Base-by-base conservation (phyloP, 2,797 vertebrate species). In the Melanotaenia trifasciata region DNA sequence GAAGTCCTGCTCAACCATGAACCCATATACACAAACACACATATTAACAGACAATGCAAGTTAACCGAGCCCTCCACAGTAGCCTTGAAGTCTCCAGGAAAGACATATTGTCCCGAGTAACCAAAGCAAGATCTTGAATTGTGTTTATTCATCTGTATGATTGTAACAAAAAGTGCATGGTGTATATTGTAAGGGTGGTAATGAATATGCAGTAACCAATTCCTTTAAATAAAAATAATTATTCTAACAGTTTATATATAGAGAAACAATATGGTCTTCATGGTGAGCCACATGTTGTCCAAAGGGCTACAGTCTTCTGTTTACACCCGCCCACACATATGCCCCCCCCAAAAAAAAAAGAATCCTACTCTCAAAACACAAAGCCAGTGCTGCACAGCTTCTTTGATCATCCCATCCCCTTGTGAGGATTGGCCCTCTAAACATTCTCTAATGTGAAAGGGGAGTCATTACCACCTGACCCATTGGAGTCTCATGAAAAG, bases 391-490 rank as follows among this genome's bases (percentile, higher is more conserved):
- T 0, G 10, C 56, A 0, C 50, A 43, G 43, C 64, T 26, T 68
- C 83, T 91, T 90, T 90, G 84, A 91, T 89, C 84, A 78, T 80
- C 62, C 51, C 18, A 14, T 62, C 67, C 72, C 65, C 87, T 87
- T 89, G 84, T 89, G 61, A 58, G 74, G 56, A 81, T 67, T 63
- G 67, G 84, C 72, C 82, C 64, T 35, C 77, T 80, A 79, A 88
- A 89, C 77, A 71, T 67, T 63, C 79, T 83, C 84, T 84, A 86
- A 90, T 86, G 83, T 80, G 81, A 84, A 75, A 73, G 83, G 72
- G 67, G 78, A 84, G 78, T 83, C 75, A 84, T 87, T 88, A 90
- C 82, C 87, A 86, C 87, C 87, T 91, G 87, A 92, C 87, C 89
- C 79, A 67, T 58, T 67, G 67, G 76, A 82, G 67, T 10, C 71